phyloP scores from a whole-genome alignment of 2,113 vertebrate genomes.

The Leiothrix lutea region DNA sequence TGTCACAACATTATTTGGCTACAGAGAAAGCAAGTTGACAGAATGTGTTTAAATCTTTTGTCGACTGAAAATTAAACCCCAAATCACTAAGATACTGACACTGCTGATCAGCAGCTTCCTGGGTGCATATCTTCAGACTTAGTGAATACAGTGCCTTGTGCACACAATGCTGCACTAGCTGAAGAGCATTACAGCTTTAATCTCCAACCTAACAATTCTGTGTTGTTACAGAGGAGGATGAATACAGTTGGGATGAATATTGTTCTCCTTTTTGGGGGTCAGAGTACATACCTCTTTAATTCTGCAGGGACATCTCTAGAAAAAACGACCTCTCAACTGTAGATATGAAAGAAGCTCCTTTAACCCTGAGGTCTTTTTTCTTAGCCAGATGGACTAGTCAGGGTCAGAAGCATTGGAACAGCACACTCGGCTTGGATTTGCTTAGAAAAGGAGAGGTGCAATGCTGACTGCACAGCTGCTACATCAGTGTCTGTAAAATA shows the following conservation, averaged over 20 bases:
- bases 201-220: neutral
- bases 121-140: neutral
- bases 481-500: neutral
- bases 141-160: neutral
- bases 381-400: neutral
- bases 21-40: neutral
- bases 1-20: neutral
- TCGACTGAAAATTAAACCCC: neutral
- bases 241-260: neutral
- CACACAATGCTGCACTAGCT: neutral
- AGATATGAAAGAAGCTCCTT: neutral
- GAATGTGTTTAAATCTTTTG: neutral
- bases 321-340: neutral
- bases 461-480: neutral
- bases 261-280: neutral
- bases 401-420: neutral
- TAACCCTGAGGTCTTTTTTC: neutral
- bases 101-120: neutral
- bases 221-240: neutral
- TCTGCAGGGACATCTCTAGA: neutral
- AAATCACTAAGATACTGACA: neutral
- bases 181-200: neutral
- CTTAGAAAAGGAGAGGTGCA: neutral
- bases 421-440: neutral
- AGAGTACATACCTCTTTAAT: neutral